phyloP scores from a whole-genome alignment of 2,113 vertebrate genomes.

The Sinocyclocheilus maitianheensis region DNA sequence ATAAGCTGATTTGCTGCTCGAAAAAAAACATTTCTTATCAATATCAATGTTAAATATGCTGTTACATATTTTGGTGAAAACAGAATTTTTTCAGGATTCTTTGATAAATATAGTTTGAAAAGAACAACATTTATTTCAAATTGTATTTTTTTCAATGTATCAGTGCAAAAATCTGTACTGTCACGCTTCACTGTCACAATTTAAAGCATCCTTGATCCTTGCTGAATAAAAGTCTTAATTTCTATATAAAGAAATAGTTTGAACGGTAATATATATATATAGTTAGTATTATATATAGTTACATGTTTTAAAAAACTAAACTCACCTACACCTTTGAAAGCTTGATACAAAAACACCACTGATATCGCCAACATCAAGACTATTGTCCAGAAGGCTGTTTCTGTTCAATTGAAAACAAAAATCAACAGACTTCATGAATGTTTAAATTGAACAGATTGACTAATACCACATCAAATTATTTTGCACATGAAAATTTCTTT shows the following conservation, averaged over 20 bases:
- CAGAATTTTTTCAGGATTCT: too few species aligned
- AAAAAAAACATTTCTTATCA: too few species aligned
- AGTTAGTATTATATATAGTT: not conserved
- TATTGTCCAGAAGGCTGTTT: slow-evolving; percentile 67
- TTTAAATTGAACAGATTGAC: not conserved
- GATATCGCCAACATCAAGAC: slow-evolving; percentile 69
- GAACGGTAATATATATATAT: not conserved
- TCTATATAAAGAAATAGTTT: not conserved
- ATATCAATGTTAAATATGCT: too few species aligned
- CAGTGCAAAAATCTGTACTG: not conserved
- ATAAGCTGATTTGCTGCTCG: too few species aligned
- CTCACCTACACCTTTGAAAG: slow-evolving; percentile 61
- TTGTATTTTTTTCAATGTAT: not conserved
- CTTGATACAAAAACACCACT: slow-evolving; percentile 71
- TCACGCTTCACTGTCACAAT: not conserved
- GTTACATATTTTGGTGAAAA: too few species aligned
- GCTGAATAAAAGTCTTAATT: not conserved
- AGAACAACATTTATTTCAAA: not conserved
- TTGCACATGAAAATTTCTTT: not conserved
- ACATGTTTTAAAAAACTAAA: not conserved
- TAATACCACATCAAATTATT: not conserved
- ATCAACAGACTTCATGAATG: not conserved
- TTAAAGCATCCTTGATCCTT: not conserved
- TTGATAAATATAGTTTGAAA: not conserved
- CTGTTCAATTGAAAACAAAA: slow-evolving; percentile 53